Conservation (phyloP, 2,113 vertebrate species). For the Narcine bancroftii region DNA sequence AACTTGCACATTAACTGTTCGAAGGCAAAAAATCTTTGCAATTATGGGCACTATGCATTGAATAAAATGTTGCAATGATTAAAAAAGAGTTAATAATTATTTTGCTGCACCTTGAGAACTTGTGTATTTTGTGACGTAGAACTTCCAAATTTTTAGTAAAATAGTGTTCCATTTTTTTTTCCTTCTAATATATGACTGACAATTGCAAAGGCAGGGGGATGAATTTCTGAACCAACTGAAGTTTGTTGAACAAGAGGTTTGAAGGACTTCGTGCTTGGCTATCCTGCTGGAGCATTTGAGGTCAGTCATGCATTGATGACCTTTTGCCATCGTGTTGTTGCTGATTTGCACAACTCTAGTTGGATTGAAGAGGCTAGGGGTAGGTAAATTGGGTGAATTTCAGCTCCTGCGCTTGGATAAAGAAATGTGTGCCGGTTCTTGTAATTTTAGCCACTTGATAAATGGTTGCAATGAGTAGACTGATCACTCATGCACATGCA, state of each 20-base stretch:
- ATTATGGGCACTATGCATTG: neutral
- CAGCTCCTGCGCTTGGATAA: too few species aligned
- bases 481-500: neutral
- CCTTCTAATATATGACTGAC: neutral
- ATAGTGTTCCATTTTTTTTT: too few species aligned
- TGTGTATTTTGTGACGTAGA: neutral
- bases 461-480: neutral
- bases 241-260: neutral
- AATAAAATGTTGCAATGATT: neutral
- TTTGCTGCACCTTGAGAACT: neutral
- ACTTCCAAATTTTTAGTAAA: too few species aligned
- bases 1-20: neutral
- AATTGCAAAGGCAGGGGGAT: neutral
- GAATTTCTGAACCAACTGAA: neutral
- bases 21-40: neutral
- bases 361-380: too few species aligned
- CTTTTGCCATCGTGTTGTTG: neutral
- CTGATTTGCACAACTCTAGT: neutral
- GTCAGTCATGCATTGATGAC: neutral
- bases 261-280: neutral
- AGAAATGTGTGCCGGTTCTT: too few species aligned
- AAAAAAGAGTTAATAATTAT: neutral
- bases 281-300: neutral
- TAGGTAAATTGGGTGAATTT: too few species aligned
- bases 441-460: neutral